Conservation (phyloP, 2,888 invertebrate species). For the Romanomermis culicivorax region DNA sequence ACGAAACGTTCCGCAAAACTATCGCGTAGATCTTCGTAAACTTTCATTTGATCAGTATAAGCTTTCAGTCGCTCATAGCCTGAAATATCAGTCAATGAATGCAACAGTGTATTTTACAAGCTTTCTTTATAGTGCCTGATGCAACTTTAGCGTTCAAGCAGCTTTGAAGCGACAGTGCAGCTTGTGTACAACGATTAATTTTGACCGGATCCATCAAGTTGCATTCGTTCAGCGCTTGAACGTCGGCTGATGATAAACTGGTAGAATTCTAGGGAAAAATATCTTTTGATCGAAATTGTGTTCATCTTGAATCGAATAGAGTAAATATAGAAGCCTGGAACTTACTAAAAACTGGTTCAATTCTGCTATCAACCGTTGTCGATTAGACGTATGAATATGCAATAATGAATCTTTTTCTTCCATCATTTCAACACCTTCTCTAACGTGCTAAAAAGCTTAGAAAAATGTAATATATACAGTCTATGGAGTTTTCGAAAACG, state of each 20-base stretch:
- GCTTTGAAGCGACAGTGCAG: slow-evolving; percentile 18
- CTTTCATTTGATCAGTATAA: slow-evolving; percentile 55
- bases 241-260: slow-evolving; percentile 15
- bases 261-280: neutral
- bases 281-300: no score
- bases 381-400: slow-evolving; percentile 62
- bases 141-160: neutral
- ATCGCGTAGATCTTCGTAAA: slow-evolving; percentile 51
- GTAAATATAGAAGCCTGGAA: neutral
- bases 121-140: neutral
- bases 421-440: slow-evolving; percentile 70
- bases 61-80: slow-evolving; percentile 41
- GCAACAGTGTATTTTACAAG: neutral
- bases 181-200: slow-evolving; percentile 21
- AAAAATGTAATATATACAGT: neutral
- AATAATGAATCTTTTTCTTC: slow-evolving; percentile 70
- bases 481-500: no score
- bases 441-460: slow-evolving; percentile 56
- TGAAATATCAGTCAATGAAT: slow-evolving; percentile 1
- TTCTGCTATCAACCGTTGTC: slow-evolving; percentile 52
- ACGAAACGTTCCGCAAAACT: slow-evolving; percentile 61
- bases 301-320: no score
- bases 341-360: slow-evolving; percentile 55
- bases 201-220: slow-evolving; percentile 23
- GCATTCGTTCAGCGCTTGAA: slow-evolving; percentile 18